Evolutionary conservation across 2,113 vertebrate species (phyloP).

Genomic region (Tragelaphus buxtoni): DNA sequence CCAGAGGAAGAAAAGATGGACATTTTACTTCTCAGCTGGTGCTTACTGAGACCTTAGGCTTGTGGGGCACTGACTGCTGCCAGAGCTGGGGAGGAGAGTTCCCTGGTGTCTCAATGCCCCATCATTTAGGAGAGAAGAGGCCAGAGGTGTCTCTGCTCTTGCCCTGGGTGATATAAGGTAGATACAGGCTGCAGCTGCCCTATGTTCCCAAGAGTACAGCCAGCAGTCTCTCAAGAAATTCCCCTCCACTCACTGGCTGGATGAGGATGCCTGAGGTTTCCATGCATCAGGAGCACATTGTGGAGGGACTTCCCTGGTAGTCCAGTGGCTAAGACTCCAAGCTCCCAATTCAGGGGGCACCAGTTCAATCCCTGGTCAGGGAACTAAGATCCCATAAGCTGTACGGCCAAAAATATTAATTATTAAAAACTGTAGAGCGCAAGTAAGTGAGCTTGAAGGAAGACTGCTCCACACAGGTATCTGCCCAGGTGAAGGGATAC

Average conservation of each 20-base stretch:
- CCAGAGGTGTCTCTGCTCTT: too few relatives aligned
- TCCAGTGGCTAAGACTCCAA: background rate
- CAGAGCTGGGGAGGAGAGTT: background rate
- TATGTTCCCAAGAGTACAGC: background rate
- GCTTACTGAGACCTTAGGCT: background rate
- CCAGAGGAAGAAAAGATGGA: background rate
- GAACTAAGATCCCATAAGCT: background rate
- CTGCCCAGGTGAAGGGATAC: background rate
- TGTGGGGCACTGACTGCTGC: background rate
- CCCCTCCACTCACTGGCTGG: background rate
- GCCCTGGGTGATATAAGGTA: background rate
- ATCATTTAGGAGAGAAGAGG: background rate
- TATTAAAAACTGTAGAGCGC: background rate
- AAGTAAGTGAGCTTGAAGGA: background rate
- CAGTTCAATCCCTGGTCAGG: background rate
- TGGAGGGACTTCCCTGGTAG: background rate
- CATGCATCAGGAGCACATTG: background rate
- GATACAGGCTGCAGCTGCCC: background rate
- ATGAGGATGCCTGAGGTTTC: rapidly evolving
- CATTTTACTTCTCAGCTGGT: background rate
- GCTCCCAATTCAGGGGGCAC: background rate
- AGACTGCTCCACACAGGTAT: rapidly evolving
- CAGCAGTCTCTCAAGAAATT: background rate
- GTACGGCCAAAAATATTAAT: background rate
- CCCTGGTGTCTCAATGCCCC: background rate